Evolutionary conservation across 2,888 invertebrate genomes (phyloP).

Genomic region (Oconnorella tubifera): DNA sequence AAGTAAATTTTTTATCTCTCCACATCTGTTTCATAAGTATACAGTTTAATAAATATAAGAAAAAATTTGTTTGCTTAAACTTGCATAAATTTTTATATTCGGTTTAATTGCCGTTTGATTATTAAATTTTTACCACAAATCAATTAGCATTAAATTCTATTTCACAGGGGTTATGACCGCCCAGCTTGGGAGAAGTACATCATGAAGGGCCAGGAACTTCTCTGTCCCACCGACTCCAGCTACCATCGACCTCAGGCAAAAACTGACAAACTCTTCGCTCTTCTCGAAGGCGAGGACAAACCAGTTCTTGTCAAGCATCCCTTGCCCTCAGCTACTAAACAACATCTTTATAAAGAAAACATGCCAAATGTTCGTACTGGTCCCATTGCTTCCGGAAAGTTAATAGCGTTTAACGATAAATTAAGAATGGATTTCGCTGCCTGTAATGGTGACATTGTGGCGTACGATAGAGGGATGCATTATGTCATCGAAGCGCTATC

Average conservation of each 20-base stretch:
- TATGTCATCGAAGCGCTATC: conserved; percentile 78
- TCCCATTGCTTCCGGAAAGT: conserved; percentile 76
- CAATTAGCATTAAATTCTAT: no score
- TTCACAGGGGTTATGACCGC: conserved; percentile 35
- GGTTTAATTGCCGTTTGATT: no score
- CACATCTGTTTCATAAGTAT: no score
- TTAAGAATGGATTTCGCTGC: conserved; percentile 80
- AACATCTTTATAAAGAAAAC: conserved; percentile 21
- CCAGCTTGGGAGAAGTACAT: conserved; percentile 64
- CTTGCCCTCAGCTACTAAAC: conserved; percentile 31
- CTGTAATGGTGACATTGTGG: conserved; percentile 71
- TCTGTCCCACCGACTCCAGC: conserved; percentile 46
- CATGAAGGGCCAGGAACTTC: conserved; percentile 66
- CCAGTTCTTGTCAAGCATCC: conserved; percentile 31
- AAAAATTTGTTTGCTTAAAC: no score
- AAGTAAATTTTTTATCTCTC: no score
- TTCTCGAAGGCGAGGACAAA: conserved; percentile 37
- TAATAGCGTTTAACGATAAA: conserved; percentile 73
- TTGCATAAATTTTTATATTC: no score
- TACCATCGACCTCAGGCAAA: conserved; percentile 46
- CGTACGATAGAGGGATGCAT: conserved; percentile 92
- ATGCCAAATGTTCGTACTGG: conserved; percentile 68
- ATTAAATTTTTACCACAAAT: no score
- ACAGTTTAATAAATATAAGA: no score
- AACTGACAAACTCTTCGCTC: conserved; percentile 41